Base-by-base conservation (phyloP, 1,140 invertebrate genomes). In the Pseudomyrmex concolor region DNA sequence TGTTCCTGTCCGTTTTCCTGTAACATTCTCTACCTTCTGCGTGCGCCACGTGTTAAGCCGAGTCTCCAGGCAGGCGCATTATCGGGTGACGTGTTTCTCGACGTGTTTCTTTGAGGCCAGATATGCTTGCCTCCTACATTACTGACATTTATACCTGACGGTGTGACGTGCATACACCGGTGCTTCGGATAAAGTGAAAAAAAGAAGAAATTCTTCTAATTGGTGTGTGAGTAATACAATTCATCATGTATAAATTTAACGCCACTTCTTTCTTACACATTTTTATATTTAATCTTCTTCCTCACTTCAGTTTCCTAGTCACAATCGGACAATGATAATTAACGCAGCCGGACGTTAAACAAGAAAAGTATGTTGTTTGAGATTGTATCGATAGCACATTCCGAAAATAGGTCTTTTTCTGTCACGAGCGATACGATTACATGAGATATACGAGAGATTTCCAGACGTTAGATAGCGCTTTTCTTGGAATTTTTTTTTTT, bases 31-130 rank as follows among this genome's bases (percentile, higher is more conserved):
- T 71, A 17, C 10, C 62, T 9, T 12, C 45, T 48, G 48, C 19
- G 57, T 45, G 3, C 10, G 34, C 60, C 55, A 25, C 17, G 43
- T 22, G n/a, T 57, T 15, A 60, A 72, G 17, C 10, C 57, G 57
- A 64, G 17, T 74, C 34, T 62, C 13, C 13, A 85, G 22, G 15
- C 34, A 54, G 4, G 19, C 43, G 45, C 22, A 64, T 54, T 55
- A 25, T 71, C 34, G 76, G 57, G 0, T 63, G 73, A 63, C 54
- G 34, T 48, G 43, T 86, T 82, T 70, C 15, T 51, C 25, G 22
- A 51, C 34, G 34, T 34, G 34, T 34, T 74, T 45, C 62, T 73
- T 64, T 83, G 74, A 66, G 19, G 45, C 57, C 70, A 86, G 77
- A 76, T 83, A 78, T 15, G 54, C 12, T 34, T 59, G 55, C 59